Base-by-base conservation (phyloP, 1,140 invertebrate genomes). In the Cherax quadricarinatus region DNA sequence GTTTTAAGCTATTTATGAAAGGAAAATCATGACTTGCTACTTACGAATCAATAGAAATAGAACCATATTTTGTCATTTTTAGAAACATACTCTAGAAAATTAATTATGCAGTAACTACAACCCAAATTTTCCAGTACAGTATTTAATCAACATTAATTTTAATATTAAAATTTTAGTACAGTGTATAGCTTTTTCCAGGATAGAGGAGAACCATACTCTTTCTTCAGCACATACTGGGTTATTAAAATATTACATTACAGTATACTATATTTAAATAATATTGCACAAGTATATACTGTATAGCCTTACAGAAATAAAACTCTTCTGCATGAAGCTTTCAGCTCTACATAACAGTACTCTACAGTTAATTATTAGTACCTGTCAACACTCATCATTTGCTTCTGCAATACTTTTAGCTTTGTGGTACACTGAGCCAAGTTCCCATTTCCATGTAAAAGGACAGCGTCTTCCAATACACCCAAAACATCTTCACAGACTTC, bases 351-450 rank as follows among this genome's bases (percentile, higher is more conserved):
- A 49, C 6, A 24, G 14, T n/a, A n/a, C 79, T 51, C 4, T 18
- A 51, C 48, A n/a, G 79, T n/a, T 81, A 53, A n/a, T 49, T n/a
- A 16, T 21, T 24, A 49, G 14, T 70, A 85, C 83, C 83, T 85
- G 83, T 85, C 83, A 85, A 21, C 66, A 24, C 70, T n/a, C 62
- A 70, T 48, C 4, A 85, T 24, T 18, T 49, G 83, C 53, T 48
- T 41, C 30, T 85, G 83, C 62, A 85, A 70, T 30, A 30, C 5
- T 53, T 41, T 70, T 9, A 85, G 60, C 30, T 21, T 85, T 18
- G n/a, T n/a, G 14, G 53, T 60, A 85, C 83, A 85, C 83, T 85
- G 83, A 16, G 60, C 12, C 24, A 85, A 49, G 62, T 66, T 53
- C 10, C 83, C 83, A 70, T 66, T 85, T 4, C 66, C 60, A 6